Evolutionary conservation across 1,140 invertebrate genomes (phyloP).

Genomic region (Anoplolepis gracilipes): DNA sequence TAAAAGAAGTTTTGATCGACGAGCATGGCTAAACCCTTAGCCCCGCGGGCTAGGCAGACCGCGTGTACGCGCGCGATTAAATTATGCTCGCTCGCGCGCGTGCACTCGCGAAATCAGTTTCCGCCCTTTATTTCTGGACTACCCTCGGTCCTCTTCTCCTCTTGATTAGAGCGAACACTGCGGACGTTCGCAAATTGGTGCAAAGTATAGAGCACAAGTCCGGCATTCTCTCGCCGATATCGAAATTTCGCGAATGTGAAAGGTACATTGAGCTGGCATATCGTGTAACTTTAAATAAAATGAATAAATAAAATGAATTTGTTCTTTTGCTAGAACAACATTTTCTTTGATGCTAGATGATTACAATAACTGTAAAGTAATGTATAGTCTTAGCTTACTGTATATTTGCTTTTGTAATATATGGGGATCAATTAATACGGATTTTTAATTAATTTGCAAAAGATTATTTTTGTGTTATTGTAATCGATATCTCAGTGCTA

Average conservation of each 20-base stretch:
- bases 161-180: background rate
- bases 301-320: no score
- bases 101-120: constrained; percentile 57
- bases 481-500: background rate
- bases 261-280: background rate
- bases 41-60: constrained; percentile 13
- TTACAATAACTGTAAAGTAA: background rate
- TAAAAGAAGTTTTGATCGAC: constrained; percentile 63
- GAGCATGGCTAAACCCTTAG: constrained; percentile 25
- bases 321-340: background rate
- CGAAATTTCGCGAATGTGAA: constrained; percentile 46
- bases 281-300: constrained; percentile 19
- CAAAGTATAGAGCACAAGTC: constrained; percentile 55
- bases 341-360: background rate
- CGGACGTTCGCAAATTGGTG: constrained; percentile 43
- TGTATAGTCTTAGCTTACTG: background rate
- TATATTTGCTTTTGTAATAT: background rate
- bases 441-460: background rate
- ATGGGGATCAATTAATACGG: background rate
- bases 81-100: constrained; percentile 32
- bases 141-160: background rate
- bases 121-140: constrained; percentile 52
- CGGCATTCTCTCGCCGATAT: constrained; percentile 15
- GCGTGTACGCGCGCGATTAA: constrained; percentile 56
- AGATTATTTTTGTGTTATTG: background rate